Percentiles rank a stretch among this genome's conserved stretches.
phyloP scores from a whole-genome alignment of 1,140 invertebrate species.

The Ctenoplectra terminalis region DNA sequence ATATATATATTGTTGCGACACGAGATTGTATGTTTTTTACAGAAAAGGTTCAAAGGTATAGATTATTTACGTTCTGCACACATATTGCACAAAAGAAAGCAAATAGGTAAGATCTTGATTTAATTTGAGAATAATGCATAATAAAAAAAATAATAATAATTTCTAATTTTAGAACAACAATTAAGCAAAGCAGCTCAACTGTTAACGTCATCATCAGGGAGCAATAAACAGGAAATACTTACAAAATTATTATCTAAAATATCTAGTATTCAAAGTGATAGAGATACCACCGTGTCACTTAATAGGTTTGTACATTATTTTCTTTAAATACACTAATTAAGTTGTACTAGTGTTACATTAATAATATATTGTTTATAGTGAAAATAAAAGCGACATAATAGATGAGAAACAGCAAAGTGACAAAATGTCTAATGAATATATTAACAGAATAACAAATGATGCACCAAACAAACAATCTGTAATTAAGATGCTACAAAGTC shows the following conservation, averaged over 20 bases:
- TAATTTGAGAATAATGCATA: constrained; percentile 4
- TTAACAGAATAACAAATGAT: not conserved
- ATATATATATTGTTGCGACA: constrained; percentile 22
- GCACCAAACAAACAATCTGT: too few relatives aligned
- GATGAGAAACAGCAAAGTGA: not conserved
- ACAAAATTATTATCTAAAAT: constrained; percentile 70
- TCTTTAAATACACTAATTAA: too few relatives aligned
- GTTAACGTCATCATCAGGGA: constrained; percentile 86
- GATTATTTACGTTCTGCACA: not conserved
- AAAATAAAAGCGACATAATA: not conserved
- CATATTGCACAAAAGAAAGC: not conserved
- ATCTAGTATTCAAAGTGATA: not conserved
- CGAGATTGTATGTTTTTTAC: not conserved
- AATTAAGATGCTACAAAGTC: too few relatives aligned
- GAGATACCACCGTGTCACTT: not conserved
- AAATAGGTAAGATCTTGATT: constrained; percentile 13
- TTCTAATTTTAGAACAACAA: constrained; percentile 74
- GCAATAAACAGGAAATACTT: constrained; percentile 87
- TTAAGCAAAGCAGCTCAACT: constrained; percentile 86
- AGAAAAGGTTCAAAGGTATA: not conserved
- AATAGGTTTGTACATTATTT: constrained; percentile 21
- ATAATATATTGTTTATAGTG: constrained; percentile 13
- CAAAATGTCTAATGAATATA: too few relatives aligned
- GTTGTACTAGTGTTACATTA: constrained; percentile 4
- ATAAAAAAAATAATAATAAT: constrained; percentile 11